phyloP scores from a whole-genome alignment of 2,113 vertebrate genomes.

The Scomber scombrus region DNA sequence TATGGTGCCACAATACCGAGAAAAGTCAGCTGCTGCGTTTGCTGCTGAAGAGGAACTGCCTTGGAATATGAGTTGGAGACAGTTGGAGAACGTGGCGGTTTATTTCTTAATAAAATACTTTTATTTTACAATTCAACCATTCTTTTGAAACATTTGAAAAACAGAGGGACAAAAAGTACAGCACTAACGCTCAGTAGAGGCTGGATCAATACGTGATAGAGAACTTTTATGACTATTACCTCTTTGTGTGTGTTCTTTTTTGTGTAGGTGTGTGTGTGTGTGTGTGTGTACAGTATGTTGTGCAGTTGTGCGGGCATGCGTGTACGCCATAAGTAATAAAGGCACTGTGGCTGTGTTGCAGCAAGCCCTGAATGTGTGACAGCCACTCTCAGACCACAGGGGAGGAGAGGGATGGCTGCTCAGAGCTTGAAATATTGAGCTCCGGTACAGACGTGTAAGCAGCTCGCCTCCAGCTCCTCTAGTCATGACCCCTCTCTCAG shows the following conservation, averaged over 20 bases:
- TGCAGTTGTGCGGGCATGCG: not conserved
- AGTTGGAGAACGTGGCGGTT: not conserved
- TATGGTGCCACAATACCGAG: not conserved
- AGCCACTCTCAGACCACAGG: slow-evolving; percentile 69
- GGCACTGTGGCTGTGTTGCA: slow-evolving; percentile 39
- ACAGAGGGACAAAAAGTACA: slow-evolving; percentile 13
- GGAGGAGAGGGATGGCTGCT: slow-evolving; percentile 58
- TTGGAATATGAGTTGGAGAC: not conserved
- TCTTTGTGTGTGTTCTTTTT: not conserved
- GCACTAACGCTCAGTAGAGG: slow-evolving; percentile 4
- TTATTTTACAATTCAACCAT: not conserved
- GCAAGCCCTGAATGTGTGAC: slow-evolving; percentile 69
- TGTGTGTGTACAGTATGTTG: not conserved
- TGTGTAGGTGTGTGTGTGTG: not conserved
- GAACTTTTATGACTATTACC: slow-evolving; percentile 37
- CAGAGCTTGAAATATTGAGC: slow-evolving; percentile 77
- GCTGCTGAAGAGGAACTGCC: not conserved
- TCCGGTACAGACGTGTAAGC: slow-evolving; percentile 57
- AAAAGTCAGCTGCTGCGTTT: not conserved
- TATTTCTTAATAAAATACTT: slow-evolving; percentile 13
- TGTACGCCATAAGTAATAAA: slow-evolving; percentile 64
- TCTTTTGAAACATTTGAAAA: slow-evolving; percentile 25
- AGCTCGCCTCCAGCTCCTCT: slow-evolving; percentile 63
- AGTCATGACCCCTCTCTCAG: slow-evolving; percentile 71
- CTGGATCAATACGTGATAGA: slow-evolving; percentile 51